Evolutionary conservation across 2,888 invertebrate genomes (phyloP), one percentile per base, ranked within the genome.

Genomic region (Mycogona germanica): DNA sequence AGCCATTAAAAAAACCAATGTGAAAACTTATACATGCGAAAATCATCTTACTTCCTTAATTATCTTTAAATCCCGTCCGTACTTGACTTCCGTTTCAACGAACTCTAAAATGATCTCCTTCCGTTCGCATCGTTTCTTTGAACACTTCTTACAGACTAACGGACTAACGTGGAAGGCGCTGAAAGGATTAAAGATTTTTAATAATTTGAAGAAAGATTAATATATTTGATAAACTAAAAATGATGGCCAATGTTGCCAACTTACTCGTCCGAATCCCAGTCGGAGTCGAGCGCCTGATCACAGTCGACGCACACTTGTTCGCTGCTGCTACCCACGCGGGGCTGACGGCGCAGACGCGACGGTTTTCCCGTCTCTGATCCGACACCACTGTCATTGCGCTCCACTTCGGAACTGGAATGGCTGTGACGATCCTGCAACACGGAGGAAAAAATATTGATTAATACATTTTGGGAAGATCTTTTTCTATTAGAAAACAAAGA

Each of bases 51-150:
- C 93, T 69, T 93, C 92, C 62, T 89, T 75, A 62, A 95, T 85
- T 55, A 95, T 92, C 67, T 86, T 83, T 63, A 95, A 74, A 70
- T 95, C 95, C 51, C 92, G 77, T 21, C 92, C 91, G 67, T 95
- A 95, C 66, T 92, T 95, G 66, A 91, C 84, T 72, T 95, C 95
- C 2, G 95, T 95, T 72, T 95, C 93, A 3, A 92, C 87, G 58
- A 95, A 89, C 75, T 95, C 95, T 3, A 85, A 85, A 50, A 95
- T 84, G 32, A 92, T 93, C 74, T 95, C 92, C 66, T 91, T 89
- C 53, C 93, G 78, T 68, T 95, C 93, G 7, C 85, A 80, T 53
- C 92, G 77, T 65, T 86, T 85, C 66, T 89, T 87, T 55, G 81
- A 77, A 69, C 95, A 95, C 68, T 89, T 87, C 59, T 86, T 78